phyloP scores from a whole-genome alignment of 2,888 invertebrate genomes.

The Drosophila helvetica region DNA sequence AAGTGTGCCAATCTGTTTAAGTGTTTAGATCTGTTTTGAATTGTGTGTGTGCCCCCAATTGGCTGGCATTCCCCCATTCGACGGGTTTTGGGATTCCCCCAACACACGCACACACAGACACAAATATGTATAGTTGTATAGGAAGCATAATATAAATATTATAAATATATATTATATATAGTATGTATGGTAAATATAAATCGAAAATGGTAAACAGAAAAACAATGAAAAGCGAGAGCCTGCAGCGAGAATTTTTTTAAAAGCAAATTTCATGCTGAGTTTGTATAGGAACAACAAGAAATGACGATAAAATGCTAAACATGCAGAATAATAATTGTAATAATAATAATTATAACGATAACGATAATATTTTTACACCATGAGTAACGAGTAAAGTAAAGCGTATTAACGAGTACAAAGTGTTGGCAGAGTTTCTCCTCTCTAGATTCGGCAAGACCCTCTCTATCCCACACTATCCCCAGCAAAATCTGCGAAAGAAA shows the following conservation, averaged over 20 bases:
- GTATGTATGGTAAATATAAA: constrained; percentile 43
- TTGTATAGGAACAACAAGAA: constrained; percentile 65
- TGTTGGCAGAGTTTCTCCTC: constrained; percentile 24
- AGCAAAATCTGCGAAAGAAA: constrained; percentile 57
- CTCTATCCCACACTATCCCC: neutral
- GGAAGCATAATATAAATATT: constrained; percentile 36
- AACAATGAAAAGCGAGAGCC: constrained; percentile 12
- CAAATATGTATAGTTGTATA: constrained; percentile 48
- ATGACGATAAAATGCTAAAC: constrained; percentile 23
- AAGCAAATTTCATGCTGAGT: constrained; percentile 58
- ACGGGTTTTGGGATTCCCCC: too few relatives aligned
- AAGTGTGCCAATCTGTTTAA: constrained; percentile 80
- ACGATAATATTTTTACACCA: constrained; percentile 74
- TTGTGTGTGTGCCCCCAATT: constrained; percentile 34
- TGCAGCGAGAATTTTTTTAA: constrained; percentile 45
- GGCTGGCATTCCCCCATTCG: constrained; percentile 38
- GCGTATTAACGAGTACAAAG: constrained; percentile 70
- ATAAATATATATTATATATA: constrained; percentile 46
- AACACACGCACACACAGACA: constrained; percentile 50
- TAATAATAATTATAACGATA: constrained; percentile 14
- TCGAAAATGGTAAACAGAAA: constrained; percentile 2
- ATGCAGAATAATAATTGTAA: constrained; percentile 22
- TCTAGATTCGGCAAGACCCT: constrained; percentile 18
- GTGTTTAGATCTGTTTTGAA: constrained; percentile 50
- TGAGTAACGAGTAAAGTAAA: constrained; percentile 31